A percentile compares a stretch with the other conserved stretches of the same genome.
These are phyloP conservation scores for Poecilus cupreus DNA, from an alignment of 2,888 invertebrate species.

Conservation along the genomic window DNA sequence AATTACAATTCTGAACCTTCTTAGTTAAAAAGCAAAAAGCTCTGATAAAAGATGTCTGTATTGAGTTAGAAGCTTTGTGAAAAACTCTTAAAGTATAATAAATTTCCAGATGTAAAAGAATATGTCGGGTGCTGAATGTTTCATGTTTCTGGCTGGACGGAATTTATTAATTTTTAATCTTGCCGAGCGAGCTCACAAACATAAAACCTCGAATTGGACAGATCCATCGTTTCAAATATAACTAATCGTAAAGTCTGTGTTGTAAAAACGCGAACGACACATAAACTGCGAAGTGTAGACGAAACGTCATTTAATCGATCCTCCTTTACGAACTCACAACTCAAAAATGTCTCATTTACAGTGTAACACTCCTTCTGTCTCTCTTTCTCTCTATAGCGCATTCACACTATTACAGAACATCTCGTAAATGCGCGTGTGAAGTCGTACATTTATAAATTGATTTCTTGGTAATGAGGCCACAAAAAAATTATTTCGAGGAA, in stretches of 20 bases:
- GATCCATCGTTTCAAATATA: slow-evolving; percentile 1
- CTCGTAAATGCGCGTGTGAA: too few species aligned
- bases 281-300: neutral
- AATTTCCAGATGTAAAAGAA: too few species aligned
- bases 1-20: too few species aligned
- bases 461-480: too few species aligned
- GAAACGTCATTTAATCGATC: neutral
- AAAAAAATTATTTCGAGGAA: too few species aligned
- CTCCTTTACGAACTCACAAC: slow-evolving; percentile 5
- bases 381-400: too few species aligned
- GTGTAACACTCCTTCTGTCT: neutral
- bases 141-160: neutral
- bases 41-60: too few species aligned
- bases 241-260: slow-evolving; percentile 9
- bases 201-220: neutral
- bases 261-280: neutral
- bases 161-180: slow-evolving; percentile 7
- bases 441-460: too few species aligned
- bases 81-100: too few species aligned
- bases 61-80: too few species aligned
- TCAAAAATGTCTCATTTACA: slow-evolving; percentile 19
- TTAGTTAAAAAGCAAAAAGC: too few species aligned
- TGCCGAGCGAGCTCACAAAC: neutral
- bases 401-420: too few species aligned
- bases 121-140: neutral